Evolutionary conservation across 2,888 invertebrate genomes (phyloP), one percentile per base, ranked within the genome.

Genomic region (Theretra japonica): DNA sequence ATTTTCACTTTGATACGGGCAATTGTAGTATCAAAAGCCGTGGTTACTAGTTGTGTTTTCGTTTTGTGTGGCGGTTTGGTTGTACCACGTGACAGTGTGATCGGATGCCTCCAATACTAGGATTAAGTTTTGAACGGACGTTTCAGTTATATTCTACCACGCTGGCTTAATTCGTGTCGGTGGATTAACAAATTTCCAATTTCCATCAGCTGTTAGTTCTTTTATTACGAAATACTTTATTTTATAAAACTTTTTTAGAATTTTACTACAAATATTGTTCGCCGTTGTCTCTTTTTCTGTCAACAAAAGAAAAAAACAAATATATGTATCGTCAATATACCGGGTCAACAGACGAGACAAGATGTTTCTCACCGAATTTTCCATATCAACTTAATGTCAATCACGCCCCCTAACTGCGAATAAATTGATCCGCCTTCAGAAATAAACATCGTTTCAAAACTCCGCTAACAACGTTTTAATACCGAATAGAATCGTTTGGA

Each of bases 401-500:
- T 33, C 62, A 62, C 15, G 0, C 0, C 23, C 21, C 6, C 23
- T 41, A 21, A 33, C 15, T 5, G 65, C 21, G 19, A 8, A n/a
- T n/a, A 33, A 60, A 60, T 60, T 60, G n/a, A 33, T 48, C 23
- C 65, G 41, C 41, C 23, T 23, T 30, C 33, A 4, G 11, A 41
- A 21, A 62, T 41, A 62, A 62, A 62, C 33, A 41, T 65, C 6
- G 41, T 65, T 65, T 41, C 48, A 48, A 65, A 65, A 25, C 65
- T 7, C 21, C 41, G 21, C 21, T n/a, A 33, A n/a, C n/a, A 62
- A 21, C 48, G 23, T 65, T 48, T 71, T 73, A 75, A 70, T 73
- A 75, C 28, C 71, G 75, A 77, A 76, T 76, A 75, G 73, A 72
- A 75, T 74, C 71, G 70, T 50, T 70, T 70, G 53, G 33, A 71